These are phyloP conservation scores for Hedychridium roseum DNA, from an alignment of 2,888 invertebrate species.

Conservation along the genomic window DNA sequence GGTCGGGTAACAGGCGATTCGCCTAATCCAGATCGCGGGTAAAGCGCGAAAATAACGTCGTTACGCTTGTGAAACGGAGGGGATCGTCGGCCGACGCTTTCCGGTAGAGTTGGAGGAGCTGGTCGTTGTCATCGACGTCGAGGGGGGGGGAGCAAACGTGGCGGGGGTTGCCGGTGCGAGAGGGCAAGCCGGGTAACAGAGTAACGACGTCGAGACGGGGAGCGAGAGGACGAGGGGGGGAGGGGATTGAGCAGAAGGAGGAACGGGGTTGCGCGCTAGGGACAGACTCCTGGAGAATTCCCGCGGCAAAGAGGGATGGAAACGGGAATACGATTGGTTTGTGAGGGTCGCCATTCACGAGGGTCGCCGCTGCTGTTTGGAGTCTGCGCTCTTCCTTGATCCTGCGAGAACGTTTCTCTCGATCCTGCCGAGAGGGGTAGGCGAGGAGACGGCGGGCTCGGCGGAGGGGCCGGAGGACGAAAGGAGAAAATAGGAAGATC, in stretches of 20 bases:
- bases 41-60: conserved; percentile 36
- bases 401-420: no score
- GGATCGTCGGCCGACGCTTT: background rate
- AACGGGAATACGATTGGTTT: conserved; percentile 65
- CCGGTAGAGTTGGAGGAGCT: conserved; percentile 18
- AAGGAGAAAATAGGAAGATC: conserved; percentile 1
- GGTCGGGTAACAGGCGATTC: conserved; percentile 8
- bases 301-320: conserved; percentile 60
- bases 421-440: no score
- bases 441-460: conserved; percentile 28
- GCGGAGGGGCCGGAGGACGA: conserved; percentile 38
- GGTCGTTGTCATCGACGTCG: conserved; percentile 16
- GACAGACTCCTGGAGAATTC: no score
- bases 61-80: conserved; percentile 28
- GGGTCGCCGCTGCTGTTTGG: conserved; percentile 55
- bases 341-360: conserved; percentile 63
- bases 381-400: conserved; percentile 61
- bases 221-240: conserved; percentile 13
- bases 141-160: conserved; percentile 28
- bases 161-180: no score
- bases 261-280: conserved; percentile 23
- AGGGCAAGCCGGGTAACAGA: conserved; percentile 21
- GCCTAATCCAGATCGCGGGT: conserved; percentile 31
- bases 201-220: conserved; percentile 8
- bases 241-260: conserved; percentile 18